Evolutionary conservation across 2,113 vertebrate genomes (phyloP).

Genomic region (Urocynchramus pylzowi): DNA sequence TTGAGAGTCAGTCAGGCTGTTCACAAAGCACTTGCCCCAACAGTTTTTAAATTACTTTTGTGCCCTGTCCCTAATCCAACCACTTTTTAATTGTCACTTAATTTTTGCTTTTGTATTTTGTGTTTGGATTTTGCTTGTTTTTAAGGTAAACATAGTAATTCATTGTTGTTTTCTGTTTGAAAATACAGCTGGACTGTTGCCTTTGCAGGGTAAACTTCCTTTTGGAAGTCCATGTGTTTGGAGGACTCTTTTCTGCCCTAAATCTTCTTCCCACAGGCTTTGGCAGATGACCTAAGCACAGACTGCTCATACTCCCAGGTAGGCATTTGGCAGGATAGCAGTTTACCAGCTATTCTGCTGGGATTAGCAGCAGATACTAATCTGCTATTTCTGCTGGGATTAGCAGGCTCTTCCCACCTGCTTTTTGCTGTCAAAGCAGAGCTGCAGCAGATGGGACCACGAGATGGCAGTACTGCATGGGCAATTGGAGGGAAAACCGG

Average conservation of each 20-base stretch:
- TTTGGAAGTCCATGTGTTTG: not conserved
- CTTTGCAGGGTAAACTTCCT: not conserved
- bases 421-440: not conserved
- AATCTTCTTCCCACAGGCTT: not conserved
- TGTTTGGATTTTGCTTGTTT: not conserved
- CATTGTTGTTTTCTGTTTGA: not conserved
- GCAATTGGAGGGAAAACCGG: not conserved
- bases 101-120: not conserved
- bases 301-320: not conserved
- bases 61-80: not conserved
- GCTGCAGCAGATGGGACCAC: not conserved
- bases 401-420: not conserved
- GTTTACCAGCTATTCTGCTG: not conserved
- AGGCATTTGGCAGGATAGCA: not conserved
- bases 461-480: slow-evolving; percentile 68
- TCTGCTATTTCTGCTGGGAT: not conserved
- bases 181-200: not conserved
- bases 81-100: not conserved
- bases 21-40: not conserved
- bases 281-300: not conserved
- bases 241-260: not conserved
- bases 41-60: not conserved
- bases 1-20: not conserved
- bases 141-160: not conserved
- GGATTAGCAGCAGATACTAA: no score